Conservation (phyloP, 2,113 vertebrate genomes). For the Mustela nigripes region DNA sequence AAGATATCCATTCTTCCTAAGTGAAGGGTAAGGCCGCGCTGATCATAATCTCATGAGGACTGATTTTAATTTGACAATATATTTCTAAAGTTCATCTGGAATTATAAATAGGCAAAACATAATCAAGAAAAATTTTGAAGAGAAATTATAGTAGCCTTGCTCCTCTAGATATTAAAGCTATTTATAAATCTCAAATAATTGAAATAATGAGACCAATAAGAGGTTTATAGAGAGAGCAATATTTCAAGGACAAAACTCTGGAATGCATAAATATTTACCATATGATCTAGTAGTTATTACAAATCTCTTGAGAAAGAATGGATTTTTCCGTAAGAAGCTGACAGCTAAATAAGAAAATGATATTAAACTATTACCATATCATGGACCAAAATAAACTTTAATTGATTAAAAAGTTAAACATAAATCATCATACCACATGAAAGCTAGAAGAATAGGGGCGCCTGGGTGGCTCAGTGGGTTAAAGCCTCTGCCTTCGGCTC, state of each 20-base stretch:
- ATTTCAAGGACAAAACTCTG: not conserved
- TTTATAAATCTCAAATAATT: slow-evolving; percentile 54
- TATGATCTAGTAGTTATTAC: not conserved
- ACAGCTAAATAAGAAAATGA: slow-evolving; percentile 34
- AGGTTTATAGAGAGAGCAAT: slow-evolving; percentile 31
- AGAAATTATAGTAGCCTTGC: slow-evolving; percentile 41
- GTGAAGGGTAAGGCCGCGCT: not conserved
- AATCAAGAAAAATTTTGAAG: slow-evolving; percentile 45
- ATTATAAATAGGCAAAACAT: slow-evolving; percentile 35
- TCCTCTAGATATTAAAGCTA: slow-evolving; percentile 43
- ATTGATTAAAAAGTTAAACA: slow-evolving; percentile 47
- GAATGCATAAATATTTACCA: not conserved
- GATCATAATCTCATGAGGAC: slow-evolving; percentile 31
- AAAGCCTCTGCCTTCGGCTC: no score
- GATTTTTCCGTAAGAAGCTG: slow-evolving; percentile 32
- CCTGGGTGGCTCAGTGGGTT: no score
- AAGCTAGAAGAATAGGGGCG: not conserved
- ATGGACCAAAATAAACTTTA: slow-evolving; percentile 46
- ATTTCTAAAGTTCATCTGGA: slow-evolving; percentile 52
- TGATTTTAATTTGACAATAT: slow-evolving; percentile 58
- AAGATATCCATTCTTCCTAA: slow-evolving; percentile 57
- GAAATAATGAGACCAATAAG: slow-evolving; percentile 51
- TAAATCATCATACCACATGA: slow-evolving; percentile 11
- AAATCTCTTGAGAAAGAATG: slow-evolving; percentile 36
- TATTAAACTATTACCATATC: slow-evolving; percentile 33